Percentiles rank a stretch among this genome's conserved stretches.
Conservation (phyloP, 2,113 vertebrate genomes). For the Dipodomys spectabilis region DNA sequence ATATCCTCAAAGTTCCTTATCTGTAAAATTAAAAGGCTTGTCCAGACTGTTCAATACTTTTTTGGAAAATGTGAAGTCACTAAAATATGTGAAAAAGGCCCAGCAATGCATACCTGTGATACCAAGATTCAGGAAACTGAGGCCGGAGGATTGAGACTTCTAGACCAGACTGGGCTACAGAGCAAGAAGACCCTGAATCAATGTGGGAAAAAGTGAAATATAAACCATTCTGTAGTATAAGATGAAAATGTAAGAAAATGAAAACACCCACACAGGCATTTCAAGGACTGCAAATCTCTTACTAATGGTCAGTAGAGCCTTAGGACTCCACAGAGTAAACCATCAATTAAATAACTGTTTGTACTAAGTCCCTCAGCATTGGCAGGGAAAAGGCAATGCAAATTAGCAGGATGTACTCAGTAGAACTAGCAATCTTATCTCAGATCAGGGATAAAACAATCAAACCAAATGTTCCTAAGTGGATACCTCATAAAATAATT, state of each 20-base stretch:
- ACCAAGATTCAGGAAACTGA: not conserved
- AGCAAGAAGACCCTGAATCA: not conserved
- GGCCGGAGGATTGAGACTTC: not conserved
- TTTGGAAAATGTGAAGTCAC: conserved; percentile 44
- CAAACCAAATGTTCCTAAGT: conserved; percentile 59
- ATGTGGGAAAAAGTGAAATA: not conserved
- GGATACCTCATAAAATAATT: conserved; percentile 66
- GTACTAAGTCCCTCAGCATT: not conserved
- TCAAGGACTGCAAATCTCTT: conserved; percentile 13
- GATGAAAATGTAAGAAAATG: not conserved
- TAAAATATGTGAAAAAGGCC: not conserved
- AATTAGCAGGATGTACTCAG: not conserved
- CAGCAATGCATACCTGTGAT: not conserved
- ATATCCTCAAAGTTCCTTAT: conserved; percentile 32
- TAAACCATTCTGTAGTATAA: conserved; percentile 32
- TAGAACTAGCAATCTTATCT: conserved; percentile 37
- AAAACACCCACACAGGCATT: not conserved
- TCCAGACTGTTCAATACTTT: not conserved
- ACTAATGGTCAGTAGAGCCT: not conserved
- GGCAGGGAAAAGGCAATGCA: conserved; percentile 19
- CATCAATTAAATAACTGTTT: not conserved
- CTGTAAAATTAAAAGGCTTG: conserved; percentile 25
- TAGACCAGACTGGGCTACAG: not conserved
- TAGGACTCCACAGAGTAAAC: not conserved
- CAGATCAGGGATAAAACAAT: conserved; percentile 53